A percentile compares a stretch with the other conserved stretches of the same genome.
Evolutionary conservation across 30 jellyfish, hydroid and myxozoan species (phyloP).

Genomic region (Rhopilema esculentum): DNA sequence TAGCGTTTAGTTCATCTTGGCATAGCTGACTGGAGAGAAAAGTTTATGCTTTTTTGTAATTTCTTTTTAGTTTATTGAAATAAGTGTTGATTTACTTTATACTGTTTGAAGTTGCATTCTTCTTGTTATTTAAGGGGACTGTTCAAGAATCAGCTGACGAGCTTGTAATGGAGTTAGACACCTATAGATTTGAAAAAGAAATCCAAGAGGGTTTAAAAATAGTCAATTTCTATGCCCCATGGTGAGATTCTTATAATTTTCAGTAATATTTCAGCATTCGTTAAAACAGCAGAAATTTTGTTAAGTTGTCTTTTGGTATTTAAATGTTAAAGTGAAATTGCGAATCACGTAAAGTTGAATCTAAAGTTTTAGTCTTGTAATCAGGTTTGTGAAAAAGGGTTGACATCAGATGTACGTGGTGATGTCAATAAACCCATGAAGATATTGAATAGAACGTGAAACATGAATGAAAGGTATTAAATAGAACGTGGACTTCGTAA

Average conservation of each 20-base stretch:
- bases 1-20: too few relatives aligned
- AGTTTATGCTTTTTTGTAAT: background rate
- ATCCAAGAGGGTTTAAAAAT: slow-evolving; percentile 47
- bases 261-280: background rate
- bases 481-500: too few relatives aligned
- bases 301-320: background rate
- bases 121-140: background rate
- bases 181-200: slow-evolving; percentile 31
- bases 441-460: too few relatives aligned
- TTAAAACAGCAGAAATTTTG: background rate
- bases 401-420: too few relatives aligned
- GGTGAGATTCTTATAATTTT: slow-evolving; percentile 22
- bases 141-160: slow-evolving; percentile 11
- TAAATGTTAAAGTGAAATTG: too few relatives aligned
- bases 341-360: too few relatives aligned
- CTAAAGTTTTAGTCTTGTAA: too few relatives aligned
- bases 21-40: too few relatives aligned
- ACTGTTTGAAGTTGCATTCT: background rate
- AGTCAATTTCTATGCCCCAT: slow-evolving; percentile 75
- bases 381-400: too few relatives aligned
- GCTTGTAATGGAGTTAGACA: slow-evolving; percentile 38
- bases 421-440: too few relatives aligned
- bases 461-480: too few relatives aligned
- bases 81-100: background rate
- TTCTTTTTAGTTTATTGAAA: background rate